Evolutionary conservation across 2,113 vertebrate genomes (phyloP).

Genomic region (Salvelinus fontinalis): DNA sequence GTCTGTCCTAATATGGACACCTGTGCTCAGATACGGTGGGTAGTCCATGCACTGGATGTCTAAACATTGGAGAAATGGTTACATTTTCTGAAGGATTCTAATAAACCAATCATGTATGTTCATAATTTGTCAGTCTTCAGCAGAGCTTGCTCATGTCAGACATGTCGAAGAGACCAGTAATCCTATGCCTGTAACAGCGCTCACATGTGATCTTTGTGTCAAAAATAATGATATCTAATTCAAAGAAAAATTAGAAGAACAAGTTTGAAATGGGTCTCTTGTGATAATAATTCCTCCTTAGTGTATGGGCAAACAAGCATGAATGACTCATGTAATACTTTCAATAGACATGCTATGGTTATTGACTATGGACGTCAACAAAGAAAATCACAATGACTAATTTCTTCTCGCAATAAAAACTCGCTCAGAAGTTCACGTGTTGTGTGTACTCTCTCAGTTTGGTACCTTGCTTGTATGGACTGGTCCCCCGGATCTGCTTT

Average conservation of each 20-base stretch:
- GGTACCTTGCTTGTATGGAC: conserved; percentile 63
- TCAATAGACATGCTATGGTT: conserved; percentile 21
- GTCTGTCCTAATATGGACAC: too few relatives aligned
- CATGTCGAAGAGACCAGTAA: conserved; percentile 20
- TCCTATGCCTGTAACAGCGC: conserved; percentile 16
- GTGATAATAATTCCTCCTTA: conserved; percentile 21
- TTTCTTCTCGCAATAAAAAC: conserved; percentile 21
- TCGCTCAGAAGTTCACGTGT: not conserved
- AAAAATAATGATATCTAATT: conserved; percentile 24
- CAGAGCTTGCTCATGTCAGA: conserved; percentile 10
- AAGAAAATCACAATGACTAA: conserved; percentile 16
- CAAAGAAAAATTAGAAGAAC: conserved; percentile 36
- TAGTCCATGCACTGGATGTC: too few relatives aligned
- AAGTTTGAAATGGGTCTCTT: conserved; percentile 4
- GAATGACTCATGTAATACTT: conserved; percentile 13
- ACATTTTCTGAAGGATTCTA: not conserved
- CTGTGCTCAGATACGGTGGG: too few relatives aligned
- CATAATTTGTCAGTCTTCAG: not conserved
- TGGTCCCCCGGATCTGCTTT: conserved; percentile 59
- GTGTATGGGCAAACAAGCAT: conserved; percentile 27
- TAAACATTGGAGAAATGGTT: too few relatives aligned
- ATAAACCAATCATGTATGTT: not conserved
- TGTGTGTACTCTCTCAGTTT: conserved; percentile 4
- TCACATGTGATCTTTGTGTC: conserved; percentile 27
- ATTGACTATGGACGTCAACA: conserved; percentile 8